Conservation (phyloP, 2,888 invertebrate species). For the Drosophila subsilvestris region DNA sequence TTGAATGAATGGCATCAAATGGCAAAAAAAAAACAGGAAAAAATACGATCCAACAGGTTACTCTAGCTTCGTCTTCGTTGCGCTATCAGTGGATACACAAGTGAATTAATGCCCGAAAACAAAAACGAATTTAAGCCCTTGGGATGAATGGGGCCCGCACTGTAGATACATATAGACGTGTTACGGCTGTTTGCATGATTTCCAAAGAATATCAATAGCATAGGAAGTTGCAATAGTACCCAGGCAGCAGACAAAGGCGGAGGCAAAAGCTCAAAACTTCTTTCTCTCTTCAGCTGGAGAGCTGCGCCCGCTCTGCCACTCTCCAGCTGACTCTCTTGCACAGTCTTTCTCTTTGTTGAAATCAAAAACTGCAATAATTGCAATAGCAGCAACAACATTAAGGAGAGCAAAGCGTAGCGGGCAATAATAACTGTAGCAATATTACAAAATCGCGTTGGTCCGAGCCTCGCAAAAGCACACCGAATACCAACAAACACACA, state of each 20-base stretch:
- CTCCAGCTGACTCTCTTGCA: constrained; percentile 4
- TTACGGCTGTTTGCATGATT: constrained; percentile 22
- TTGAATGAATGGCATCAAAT: constrained; percentile 27
- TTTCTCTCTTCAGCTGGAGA: not conserved
- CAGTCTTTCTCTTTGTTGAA: constrained; percentile 63
- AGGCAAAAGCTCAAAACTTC: constrained; percentile 40
- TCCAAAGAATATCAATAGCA: constrained; percentile 57
- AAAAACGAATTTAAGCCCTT: not conserved
- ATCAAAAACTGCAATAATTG: constrained; percentile 70
- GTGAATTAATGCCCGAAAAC: not conserved
- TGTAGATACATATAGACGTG: not conserved
- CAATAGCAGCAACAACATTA: constrained; percentile 60
- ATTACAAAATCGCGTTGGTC: constrained; percentile 70
- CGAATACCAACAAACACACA: constrained; percentile 10
- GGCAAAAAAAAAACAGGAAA: constrained; percentile 39
- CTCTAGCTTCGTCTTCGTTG: constrained; percentile 74
- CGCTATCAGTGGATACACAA: constrained; percentile 71
- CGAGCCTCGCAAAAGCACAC: constrained; percentile 24
- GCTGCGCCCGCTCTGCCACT: constrained; percentile 6
- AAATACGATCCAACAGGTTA: constrained; percentile 72
- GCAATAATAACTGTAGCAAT: constrained; percentile 76
- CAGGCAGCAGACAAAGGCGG: constrained; percentile 31
- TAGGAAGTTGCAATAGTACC: constrained; percentile 64
- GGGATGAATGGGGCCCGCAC: not conserved
- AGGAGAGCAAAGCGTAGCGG: constrained; percentile 62